Percentiles rank a stretch among this genome's conserved stretches.
phyloP scores from a whole-genome alignment of 2,113 vertebrate genomes.

The Coturnix japonica region DNA sequence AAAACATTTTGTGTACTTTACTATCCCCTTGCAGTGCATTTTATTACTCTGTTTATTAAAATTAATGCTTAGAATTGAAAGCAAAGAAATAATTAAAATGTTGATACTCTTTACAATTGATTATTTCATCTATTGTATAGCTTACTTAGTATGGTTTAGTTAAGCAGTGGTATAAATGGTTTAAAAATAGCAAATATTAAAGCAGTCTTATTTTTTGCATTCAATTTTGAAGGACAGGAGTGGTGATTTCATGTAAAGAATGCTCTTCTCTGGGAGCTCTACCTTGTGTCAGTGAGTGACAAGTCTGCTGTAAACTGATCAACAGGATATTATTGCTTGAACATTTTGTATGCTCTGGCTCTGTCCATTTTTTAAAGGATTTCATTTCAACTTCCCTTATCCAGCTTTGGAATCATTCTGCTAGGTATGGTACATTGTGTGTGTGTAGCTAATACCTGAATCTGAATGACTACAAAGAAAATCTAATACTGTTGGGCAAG shows the following conservation, averaged over 20 bases:
- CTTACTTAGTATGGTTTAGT: not conserved
- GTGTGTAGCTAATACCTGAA: not conserved
- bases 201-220: not conserved
- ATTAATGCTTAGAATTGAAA: not conserved
- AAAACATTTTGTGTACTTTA: not conserved
- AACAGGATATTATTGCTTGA: not conserved
- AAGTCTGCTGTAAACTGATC: not conserved
- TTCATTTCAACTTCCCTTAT: not conserved
- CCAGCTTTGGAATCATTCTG: not conserved
- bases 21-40: not conserved
- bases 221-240: not conserved
- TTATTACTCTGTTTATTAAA: not conserved
- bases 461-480: not conserved
- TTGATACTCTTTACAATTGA: not conserved
- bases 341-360: not conserved
- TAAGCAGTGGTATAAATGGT: not conserved
- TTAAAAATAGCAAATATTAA: not conserved
- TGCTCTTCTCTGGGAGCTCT: not conserved
- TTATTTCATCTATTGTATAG: not conserved
- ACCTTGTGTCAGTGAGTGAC: not conserved
- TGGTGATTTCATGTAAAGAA: not conserved
- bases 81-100: not conserved
- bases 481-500: not conserved
- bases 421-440: not conserved
- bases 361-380: not conserved